Percentiles rank a stretch among this genome's conserved stretches.
These are phyloP conservation scores for Crypturellus undulatus DNA, from an alignment of 2,113 vertebrate species.

Conservation along the genomic window DNA sequence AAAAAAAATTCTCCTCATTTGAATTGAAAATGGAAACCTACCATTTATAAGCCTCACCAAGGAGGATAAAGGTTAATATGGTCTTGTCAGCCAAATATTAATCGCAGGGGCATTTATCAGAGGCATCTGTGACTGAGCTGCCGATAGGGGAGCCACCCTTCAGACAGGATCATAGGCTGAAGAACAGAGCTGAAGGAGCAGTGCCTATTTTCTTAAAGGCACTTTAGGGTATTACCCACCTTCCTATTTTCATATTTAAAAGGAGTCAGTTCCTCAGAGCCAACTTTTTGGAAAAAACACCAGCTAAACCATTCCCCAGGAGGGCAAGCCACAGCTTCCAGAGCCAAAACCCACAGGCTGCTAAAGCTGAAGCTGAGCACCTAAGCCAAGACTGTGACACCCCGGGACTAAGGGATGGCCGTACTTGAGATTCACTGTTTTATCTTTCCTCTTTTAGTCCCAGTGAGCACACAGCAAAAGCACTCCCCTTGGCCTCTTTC, in stretches of 20 bases:
- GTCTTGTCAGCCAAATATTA: background rate
- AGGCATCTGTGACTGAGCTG: background rate
- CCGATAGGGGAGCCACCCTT: background rate
- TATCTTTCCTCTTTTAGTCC: background rate
- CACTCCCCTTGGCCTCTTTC: background rate
- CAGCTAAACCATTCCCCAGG: background rate
- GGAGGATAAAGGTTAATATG: background rate
- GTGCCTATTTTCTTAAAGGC: background rate
- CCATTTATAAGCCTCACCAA: background rate
- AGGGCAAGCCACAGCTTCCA: background rate
- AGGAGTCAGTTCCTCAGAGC: background rate
- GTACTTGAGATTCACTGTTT: background rate
- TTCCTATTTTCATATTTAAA: background rate
- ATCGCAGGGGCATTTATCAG: background rate
- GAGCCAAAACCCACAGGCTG: background rate
- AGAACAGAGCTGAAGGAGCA: background rate
- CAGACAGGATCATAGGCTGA: background rate
- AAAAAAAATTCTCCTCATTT: background rate
- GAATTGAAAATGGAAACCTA: background rate
- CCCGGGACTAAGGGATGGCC: background rate
- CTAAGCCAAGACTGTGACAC: background rate
- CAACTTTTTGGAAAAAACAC: background rate
- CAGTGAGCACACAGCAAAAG: background rate
- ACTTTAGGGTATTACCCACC: background rate
- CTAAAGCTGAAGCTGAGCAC: background rate